Conservation (phyloP, 2,888 invertebrate species). For the Nomada ruficornis region DNA sequence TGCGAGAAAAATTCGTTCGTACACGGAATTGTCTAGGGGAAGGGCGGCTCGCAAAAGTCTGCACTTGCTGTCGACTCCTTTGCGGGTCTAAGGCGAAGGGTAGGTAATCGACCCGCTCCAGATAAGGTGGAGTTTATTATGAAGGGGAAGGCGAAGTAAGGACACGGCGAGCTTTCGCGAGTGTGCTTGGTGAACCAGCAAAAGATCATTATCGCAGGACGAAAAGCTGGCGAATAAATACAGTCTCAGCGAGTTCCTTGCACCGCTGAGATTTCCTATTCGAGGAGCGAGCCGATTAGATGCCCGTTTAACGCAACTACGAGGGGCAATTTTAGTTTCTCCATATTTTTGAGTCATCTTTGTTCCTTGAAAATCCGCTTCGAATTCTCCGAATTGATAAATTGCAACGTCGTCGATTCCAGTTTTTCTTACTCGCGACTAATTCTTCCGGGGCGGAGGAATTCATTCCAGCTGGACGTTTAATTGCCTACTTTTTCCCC, state of each 20-base stretch:
- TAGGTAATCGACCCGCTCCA: conserved; percentile 39
- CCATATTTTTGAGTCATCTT: neutral
- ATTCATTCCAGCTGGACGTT: conserved; percentile 74
- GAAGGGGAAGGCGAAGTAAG: conserved; percentile 17
- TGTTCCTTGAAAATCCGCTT: neutral
- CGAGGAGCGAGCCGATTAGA: neutral
- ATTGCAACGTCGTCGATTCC: conserved; percentile 8
- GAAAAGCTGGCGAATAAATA: conserved; percentile 66
- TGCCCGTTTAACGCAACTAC: conserved; percentile 4
- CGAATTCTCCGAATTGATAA: too few species aligned
- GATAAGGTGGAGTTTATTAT: conserved; percentile 65
- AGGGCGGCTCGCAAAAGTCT: conserved; percentile 12
- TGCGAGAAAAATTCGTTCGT: neutral
- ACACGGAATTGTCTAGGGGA: neutral
- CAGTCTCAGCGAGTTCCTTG: conserved; percentile 51
- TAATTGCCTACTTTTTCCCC: conserved; percentile 73
- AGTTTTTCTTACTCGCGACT: conserved; percentile 53
- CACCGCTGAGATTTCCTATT: conserved; percentile 57
- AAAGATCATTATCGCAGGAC: conserved; percentile 62
- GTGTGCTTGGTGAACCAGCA: conserved; percentile 49
- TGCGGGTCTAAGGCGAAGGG: conserved; percentile 24
- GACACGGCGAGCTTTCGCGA: conserved; percentile 30
- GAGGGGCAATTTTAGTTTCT: neutral
- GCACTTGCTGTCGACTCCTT: conserved; percentile 47
- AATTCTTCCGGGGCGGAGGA: conserved; percentile 75